A percentile compares a stretch with the other conserved stretches of the same genome.
Evolutionary conservation across 2,113 vertebrate genomes (phyloP).

Genomic region (Anguilla japonica): DNA sequence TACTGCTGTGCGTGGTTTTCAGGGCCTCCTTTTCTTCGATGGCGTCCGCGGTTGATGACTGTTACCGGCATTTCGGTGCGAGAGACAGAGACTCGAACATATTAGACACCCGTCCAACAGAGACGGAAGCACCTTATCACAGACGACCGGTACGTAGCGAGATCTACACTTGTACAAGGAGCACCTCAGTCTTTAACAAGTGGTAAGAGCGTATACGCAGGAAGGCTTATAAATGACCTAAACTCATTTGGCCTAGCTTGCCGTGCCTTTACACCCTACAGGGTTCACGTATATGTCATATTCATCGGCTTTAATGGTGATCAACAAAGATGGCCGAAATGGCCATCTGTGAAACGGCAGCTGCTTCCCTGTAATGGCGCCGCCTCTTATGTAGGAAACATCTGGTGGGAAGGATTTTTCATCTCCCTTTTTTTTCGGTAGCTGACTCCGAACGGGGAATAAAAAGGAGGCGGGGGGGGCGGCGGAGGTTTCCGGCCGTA

Average conservation of each 20-base stretch:
- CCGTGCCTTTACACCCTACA: background rate
- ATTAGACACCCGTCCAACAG: background rate
- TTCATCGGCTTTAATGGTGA: constrained; percentile 34
- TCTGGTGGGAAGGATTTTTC: constrained; percentile 26
- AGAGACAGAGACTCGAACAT: constrained; percentile 44
- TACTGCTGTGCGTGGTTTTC: constrained; percentile 46
- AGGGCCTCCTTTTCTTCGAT: constrained; percentile 53
- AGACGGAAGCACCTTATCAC: constrained; percentile 18
- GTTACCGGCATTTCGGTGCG: constrained; percentile 35
- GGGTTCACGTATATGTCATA: constrained; percentile 12
- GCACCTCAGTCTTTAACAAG: background rate
- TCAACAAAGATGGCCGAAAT: constrained; percentile 38
- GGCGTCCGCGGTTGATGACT: constrained; percentile 58
- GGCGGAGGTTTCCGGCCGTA: background rate
- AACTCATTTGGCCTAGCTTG: background rate
- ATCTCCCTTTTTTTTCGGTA: background rate
- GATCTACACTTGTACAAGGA: background rate
- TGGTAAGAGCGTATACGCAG: background rate
- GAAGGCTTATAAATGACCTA: constrained; percentile 6
- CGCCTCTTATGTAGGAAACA: constrained; percentile 32
- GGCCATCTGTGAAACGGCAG: constrained; percentile 42
- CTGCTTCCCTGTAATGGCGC: constrained; percentile 30
- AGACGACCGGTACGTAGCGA: background rate
- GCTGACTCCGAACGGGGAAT: background rate
- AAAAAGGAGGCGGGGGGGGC: background rate